Evolutionary conservation across 2,888 invertebrate genomes (phyloP).

Genomic region (Latheticus oryzae): DNA sequence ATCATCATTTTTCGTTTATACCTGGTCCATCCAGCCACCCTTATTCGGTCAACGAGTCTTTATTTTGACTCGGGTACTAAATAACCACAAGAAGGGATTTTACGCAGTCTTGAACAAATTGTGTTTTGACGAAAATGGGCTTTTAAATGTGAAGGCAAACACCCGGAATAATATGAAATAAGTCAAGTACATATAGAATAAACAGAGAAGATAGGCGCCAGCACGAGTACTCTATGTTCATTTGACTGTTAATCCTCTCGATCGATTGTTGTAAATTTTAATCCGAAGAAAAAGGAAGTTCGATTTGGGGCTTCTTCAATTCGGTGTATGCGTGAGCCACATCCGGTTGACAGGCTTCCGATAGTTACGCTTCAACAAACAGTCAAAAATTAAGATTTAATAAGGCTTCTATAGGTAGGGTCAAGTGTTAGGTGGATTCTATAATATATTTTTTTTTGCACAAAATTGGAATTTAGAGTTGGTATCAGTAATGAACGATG

Average conservation of each 20-base stretch:
- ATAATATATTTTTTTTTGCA: slow-evolving; percentile 2
- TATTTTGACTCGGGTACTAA: slow-evolving; percentile 43
- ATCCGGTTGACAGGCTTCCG: slow-evolving; percentile 43
- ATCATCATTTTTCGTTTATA: slow-evolving; percentile 40
- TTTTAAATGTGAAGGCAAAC: slow-evolving; percentile 21
- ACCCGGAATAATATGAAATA: slow-evolving; percentile 17
- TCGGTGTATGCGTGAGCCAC: slow-evolving; percentile 39
- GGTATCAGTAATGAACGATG: slow-evolving; percentile 7
- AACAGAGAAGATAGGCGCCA: slow-evolving; percentile 41
- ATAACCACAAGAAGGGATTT: slow-evolving; percentile 33
- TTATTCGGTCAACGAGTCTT: slow-evolving; percentile 38
- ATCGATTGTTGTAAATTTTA: slow-evolving; percentile 30
- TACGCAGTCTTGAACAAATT: slow-evolving; percentile 35
- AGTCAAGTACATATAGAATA: too few species aligned
- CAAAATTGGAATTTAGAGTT: background rate
- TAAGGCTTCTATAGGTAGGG: slow-evolving; percentile 29
- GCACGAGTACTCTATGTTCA: slow-evolving; percentile 55
- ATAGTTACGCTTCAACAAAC: slow-evolving; percentile 35
- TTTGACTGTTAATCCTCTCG: slow-evolving; percentile 48
- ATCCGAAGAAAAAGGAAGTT: slow-evolving; percentile 25
- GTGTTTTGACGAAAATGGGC: slow-evolving; percentile 15
- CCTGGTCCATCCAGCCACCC: slow-evolving; percentile 45
- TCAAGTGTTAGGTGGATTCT: slow-evolving; percentile 11
- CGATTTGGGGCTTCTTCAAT: slow-evolving; percentile 35
- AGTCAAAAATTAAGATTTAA: slow-evolving; percentile 31